Evolutionary conservation across 2,888 invertebrate species (phyloP).

Genomic region (Anthophora plumipes): DNA sequence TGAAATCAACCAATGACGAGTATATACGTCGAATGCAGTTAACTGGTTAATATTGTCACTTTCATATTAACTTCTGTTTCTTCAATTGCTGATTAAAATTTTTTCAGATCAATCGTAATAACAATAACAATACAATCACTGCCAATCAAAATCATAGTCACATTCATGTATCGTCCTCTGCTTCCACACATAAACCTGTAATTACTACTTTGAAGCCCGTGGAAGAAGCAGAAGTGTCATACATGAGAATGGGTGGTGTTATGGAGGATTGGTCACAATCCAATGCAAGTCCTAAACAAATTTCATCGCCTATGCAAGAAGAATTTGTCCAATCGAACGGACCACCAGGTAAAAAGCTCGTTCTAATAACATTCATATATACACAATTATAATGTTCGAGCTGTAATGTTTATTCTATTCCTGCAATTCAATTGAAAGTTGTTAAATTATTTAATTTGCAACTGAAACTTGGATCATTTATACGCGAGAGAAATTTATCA

Average conservation of each 20-base stretch:
- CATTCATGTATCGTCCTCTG: constrained; percentile 73
- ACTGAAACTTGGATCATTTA: too few relatives aligned
- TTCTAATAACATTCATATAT: constrained; percentile 31
- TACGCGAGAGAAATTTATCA: too few relatives aligned
- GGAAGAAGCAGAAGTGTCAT: constrained; percentile 82
- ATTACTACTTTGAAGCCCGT: constrained; percentile 83
- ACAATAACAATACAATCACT: constrained; percentile 83
- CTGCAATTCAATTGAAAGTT: not conserved
- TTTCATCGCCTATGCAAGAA: constrained; percentile 81
- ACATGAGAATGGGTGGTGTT: constrained; percentile 82
- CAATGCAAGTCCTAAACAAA: constrained; percentile 84
- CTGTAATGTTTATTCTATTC: not conserved
- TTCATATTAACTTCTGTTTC: not conserved
- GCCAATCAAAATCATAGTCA: constrained; percentile 84
- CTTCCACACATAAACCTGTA: constrained; percentile 79
- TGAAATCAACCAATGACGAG: too few relatives aligned
- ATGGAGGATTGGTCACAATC: constrained; percentile 79
- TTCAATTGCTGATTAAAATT: constrained; percentile 3
- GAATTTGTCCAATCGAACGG: constrained; percentile 85
- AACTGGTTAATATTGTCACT: not conserved
- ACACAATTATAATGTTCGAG: not conserved
- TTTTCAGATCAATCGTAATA: constrained; percentile 82
- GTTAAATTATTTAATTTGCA: too few relatives aligned
- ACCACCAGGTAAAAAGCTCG: constrained; percentile 78
- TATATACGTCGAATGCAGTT: too few relatives aligned